A percentile compares a stretch with the other conserved stretches of the same genome.
Conservation (phyloP, 2,113 vertebrate genomes). For the Aramus guarauna region DNA sequence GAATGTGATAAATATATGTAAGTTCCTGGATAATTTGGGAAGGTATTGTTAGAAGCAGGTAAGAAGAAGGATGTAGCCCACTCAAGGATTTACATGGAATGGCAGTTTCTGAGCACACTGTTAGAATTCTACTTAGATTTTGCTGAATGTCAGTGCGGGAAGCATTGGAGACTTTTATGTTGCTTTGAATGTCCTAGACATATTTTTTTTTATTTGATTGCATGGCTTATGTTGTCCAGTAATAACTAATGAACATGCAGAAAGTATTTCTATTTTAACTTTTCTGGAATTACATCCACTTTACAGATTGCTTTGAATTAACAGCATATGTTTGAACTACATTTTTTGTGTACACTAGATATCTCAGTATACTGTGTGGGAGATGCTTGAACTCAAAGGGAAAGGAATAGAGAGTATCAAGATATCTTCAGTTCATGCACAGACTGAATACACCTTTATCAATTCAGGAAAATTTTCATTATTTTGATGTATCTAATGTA, state of each 20-base stretch:
- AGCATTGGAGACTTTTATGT: not conserved
- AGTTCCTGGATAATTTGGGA: not conserved
- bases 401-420: not conserved
- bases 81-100: not conserved
- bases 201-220: not conserved
- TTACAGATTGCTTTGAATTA: not conserved
- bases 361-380: not conserved
- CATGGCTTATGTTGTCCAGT: not conserved
- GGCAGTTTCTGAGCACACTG: not conserved
- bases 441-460: not conserved
- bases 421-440: not conserved
- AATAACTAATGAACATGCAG: not conserved
- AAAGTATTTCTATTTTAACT: not conserved
- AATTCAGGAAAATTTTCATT: not conserved
- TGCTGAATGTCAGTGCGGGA: not conserved
- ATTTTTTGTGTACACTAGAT: not conserved
- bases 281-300: not conserved
- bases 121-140: not conserved
- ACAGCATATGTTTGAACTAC: not conserved
- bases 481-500: not conserved
- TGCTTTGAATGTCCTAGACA: not conserved
- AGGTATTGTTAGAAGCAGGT: not conserved
- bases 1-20: not conserved
- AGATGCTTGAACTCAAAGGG: not conserved
- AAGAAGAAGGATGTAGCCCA: not conserved